Conservation (phyloP, 2,888 invertebrate genomes). For the Drosophila anomelani region DNA sequence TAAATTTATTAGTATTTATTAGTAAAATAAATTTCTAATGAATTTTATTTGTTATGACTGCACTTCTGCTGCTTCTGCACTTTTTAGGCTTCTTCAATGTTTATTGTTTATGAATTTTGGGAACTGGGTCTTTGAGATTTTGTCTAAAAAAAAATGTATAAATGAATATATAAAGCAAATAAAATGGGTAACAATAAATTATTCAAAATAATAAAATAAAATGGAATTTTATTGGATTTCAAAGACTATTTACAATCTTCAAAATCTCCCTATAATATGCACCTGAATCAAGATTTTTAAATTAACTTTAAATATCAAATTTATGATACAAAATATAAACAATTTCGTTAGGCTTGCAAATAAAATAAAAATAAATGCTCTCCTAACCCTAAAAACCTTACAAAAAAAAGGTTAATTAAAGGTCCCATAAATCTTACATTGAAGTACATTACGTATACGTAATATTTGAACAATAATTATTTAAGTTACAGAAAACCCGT, state of each 20-base stretch:
- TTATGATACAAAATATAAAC: fast-evolving
- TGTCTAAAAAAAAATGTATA: no score
- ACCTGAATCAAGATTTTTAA: neutral
- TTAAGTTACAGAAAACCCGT: no score
- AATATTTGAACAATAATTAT: neutral
- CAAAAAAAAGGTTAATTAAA: neutral
- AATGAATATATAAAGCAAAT: no score
- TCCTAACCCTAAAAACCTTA: neutral
- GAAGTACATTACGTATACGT: neutral
- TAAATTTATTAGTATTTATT: no score
- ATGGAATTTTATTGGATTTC: neutral
- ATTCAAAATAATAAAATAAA: neutral
- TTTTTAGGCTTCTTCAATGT: no score
- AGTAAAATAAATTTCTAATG: neutral
- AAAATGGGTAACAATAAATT: no score
- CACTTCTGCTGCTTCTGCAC: no score
- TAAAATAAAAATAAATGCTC: no score
- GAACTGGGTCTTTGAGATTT: no score
- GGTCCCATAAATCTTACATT: neutral
- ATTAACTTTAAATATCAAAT: neutral
- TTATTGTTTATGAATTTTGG: no score
- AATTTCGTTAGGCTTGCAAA: neutral
- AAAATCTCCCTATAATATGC: neutral
- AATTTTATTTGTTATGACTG: neutral
- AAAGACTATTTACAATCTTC: neutral